A percentile compares a stretch with the other conserved stretches of the same genome.
Evolutionary conservation across 2,888 invertebrate genomes (phyloP).

Genomic region (Xestia xanthographa): DNA sequence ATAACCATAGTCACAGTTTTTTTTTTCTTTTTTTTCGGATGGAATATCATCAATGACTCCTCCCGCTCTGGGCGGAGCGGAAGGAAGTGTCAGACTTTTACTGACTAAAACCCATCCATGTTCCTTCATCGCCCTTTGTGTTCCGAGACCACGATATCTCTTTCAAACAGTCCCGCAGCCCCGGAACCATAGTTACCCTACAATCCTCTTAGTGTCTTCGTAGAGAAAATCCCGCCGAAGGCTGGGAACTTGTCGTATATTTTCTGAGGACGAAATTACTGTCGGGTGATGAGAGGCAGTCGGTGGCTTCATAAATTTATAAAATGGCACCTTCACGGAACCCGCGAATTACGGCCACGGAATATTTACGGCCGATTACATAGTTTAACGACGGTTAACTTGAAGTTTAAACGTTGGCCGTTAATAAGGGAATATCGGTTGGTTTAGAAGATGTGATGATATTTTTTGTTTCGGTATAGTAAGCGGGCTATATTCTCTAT

Average conservation of each 20-base stretch:
- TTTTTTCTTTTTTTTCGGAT: too few relatives aligned
- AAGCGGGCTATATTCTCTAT: too few relatives aligned
- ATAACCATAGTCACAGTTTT: too few relatives aligned
- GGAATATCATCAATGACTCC: too few relatives aligned
- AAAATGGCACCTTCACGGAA: slow-evolving; percentile 57
- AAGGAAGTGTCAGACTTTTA: too few relatives aligned
- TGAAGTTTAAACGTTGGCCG: slow-evolving; percentile 20
- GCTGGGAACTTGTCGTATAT: slow-evolving; percentile 71
- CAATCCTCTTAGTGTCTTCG: slow-evolving; percentile 51
- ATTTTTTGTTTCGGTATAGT: too few relatives aligned
- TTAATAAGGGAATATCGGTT: slow-evolving; percentile 1
- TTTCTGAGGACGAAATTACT: slow-evolving; percentile 72
- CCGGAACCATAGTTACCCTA: slow-evolving; percentile 65
- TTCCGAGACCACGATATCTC: too few relatives aligned
- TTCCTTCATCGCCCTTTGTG: too few relatives aligned
- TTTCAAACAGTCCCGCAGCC: too few relatives aligned
- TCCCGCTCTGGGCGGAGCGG: too few relatives aligned
- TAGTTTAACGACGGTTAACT: slow-evolving; percentile 40
- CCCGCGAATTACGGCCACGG: slow-evolving; percentile 43
- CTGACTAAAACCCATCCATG: too few relatives aligned
- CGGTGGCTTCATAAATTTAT: slow-evolving; percentile 68
- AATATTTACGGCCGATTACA: slow-evolving; percentile 58
- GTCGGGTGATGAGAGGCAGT: slow-evolving; percentile 70
- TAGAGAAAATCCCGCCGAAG: slow-evolving; percentile 61
- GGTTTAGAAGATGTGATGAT: background rate